Evolutionary conservation across 2,888 invertebrate species (phyloP).

Genomic region (Phania funesta): DNA sequence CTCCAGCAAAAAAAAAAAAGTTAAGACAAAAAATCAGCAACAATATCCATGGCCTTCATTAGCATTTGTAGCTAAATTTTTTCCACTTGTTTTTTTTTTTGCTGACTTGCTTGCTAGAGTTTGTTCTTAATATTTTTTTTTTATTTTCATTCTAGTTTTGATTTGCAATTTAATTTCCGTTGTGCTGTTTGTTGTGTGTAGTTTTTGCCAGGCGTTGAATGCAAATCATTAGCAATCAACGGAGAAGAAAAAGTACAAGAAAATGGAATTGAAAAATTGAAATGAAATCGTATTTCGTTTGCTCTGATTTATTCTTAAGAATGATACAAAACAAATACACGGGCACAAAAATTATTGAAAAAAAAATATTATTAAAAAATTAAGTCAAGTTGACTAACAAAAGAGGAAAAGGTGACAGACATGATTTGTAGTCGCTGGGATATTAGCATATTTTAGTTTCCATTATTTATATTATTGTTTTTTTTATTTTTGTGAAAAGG

Average conservation of each 20-base stretch:
- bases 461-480: neutral
- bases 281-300: slow-evolving; percentile 42
- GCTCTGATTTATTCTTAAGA: slow-evolving; percentile 37
- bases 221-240: slow-evolving; percentile 63
- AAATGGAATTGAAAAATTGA: slow-evolving; percentile 22
- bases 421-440: slow-evolving; percentile 2
- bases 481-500: neutral
- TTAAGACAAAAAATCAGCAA: neutral
- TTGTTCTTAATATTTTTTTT: neutral
- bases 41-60: slow-evolving; percentile 46
- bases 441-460: slow-evolving; percentile 1
- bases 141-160: slow-evolving; percentile 33
- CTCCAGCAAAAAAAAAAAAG: neutral
- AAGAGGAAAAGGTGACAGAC: slow-evolving; percentile 3
- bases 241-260: slow-evolving; percentile 2
- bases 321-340: neutral
- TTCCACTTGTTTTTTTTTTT: slow-evolving; percentile 1
- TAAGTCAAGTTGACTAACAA: slow-evolving; percentile 7
- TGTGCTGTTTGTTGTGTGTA: slow-evolving; percentile 24
- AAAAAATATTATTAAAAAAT: no score
- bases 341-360: neutral
- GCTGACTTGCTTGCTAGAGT: slow-evolving; percentile 7
- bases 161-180: slow-evolving; percentile 67
- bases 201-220: slow-evolving; percentile 51
- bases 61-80: slow-evolving; percentile 55